These are phyloP conservation scores for Conger conger DNA, from an alignment of 2,113 vertebrate species.

Conservation along the genomic window DNA sequence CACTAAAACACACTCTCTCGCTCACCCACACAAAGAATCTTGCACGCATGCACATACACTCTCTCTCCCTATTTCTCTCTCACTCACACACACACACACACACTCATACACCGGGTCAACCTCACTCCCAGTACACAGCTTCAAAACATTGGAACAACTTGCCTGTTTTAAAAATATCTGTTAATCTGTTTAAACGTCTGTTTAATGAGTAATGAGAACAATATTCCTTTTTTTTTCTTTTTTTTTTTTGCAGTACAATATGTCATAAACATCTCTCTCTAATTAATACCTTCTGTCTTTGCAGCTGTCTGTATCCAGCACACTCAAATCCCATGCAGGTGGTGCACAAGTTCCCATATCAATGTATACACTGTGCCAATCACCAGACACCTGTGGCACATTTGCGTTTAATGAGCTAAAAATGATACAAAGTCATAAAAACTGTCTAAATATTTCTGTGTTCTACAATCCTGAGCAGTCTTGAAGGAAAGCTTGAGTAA, in stretches of 20 bases:
- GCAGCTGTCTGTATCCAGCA: conserved; percentile 67
- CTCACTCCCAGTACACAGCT: neutral
- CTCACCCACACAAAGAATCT: no score
- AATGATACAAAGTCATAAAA: neutral
- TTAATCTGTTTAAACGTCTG: conserved; percentile 63
- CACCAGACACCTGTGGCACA: conserved; percentile 44
- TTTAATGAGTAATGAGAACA: conserved; percentile 65
- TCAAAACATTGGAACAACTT: neutral
- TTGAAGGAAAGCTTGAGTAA: neutral
- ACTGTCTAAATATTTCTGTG: neutral
- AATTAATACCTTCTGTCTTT: conserved; percentile 68
- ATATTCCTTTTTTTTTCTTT: conserved; percentile 69
- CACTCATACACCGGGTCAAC: neutral
- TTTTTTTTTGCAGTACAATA: conserved; percentile 59
- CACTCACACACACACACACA: neutral
- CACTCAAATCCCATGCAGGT: conserved; percentile 66
- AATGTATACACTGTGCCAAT: conserved; percentile 63
- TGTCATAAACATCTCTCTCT: conserved; percentile 53
- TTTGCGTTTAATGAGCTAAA: neutral
- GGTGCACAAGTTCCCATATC: conserved; percentile 73
- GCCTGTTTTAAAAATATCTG: conserved; percentile 26
- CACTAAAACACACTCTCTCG: no score
- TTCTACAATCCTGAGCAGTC: neutral
- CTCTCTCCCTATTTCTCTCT: no score
- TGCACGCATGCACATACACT: no score